These are phyloP conservation scores for Coracopsis vasa DNA, from an alignment of 2,113 vertebrate genomes.

Conservation along the genomic window DNA sequence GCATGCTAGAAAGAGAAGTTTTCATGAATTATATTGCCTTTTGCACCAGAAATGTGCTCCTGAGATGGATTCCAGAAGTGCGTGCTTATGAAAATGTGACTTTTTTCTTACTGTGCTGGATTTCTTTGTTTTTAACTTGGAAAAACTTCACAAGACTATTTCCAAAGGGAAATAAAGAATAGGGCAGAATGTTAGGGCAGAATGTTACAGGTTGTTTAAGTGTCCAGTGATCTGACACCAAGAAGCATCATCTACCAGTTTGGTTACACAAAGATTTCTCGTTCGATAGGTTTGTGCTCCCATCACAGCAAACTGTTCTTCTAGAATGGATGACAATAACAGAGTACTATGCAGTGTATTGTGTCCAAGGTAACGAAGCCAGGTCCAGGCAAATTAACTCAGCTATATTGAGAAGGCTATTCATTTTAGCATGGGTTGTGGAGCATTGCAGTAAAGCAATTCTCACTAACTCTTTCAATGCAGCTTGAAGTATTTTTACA, in stretches of 20 bases:
- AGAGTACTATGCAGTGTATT: neutral
- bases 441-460: neutral
- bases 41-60: neutral
- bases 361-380: neutral
- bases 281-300: neutral
- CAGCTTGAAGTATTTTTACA: neutral
- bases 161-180: neutral
- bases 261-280: neutral
- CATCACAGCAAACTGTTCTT: neutral
- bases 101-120: neutral
- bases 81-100: neutral
- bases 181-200: neutral
- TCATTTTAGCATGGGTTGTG: neutral
- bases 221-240: neutral
- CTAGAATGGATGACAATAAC: neutral
- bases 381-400: neutral
- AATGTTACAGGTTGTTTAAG: neutral
- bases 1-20: neutral
- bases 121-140: neutral
- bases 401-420: neutral
- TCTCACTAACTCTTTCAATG: neutral
- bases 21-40: neutral
- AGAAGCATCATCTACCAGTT: neutral
- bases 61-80: neutral
- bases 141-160: neutral